Evolutionary conservation across 2,888 invertebrate genomes (phyloP), one percentile per base, ranked within the genome.

Genomic region (Zootermopsis nevadensis): DNA sequence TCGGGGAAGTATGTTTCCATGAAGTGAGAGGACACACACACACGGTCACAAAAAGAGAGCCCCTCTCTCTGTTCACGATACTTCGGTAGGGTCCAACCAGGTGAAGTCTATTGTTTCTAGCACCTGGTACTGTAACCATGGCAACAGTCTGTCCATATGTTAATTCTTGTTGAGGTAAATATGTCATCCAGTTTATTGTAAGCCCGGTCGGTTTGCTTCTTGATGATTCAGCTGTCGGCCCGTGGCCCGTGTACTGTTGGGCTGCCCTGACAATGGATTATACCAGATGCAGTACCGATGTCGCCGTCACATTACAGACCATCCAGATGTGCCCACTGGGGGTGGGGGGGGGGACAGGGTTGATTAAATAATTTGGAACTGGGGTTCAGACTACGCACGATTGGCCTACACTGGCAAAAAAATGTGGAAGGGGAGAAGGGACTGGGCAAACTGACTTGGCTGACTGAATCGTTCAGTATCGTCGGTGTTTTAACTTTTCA

Each of bases 101-200:
- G 60, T 27, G 60, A 60, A 60, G 60, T 60, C 60, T n/a, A 69
- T 69, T 69, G 69, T 69, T 69, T 69, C 69, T 69, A n/a, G 31
- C 69, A 69, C 69, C 69, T 69, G 69, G 69, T 69, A 15, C 27
- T 30, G 66, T 66, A 66, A 31, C 69, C 33, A 69, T 69, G 69
- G 22, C 69, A 31, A 31, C 69, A 33, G 33, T 2, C 69, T 33
- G 33, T 19, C 33, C 69, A 69, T 69, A 69, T 69, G 69, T 69
- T 69, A 69, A 69, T 69, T 69, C 33, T 33, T 69, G 69, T 66
- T 27, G 66, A 66, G 66, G 66, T 66, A 66, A 66, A 66, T 66
- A 66, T 66, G 66, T 33, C 69, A 69, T 69, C 69, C 69, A n/a
- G n/a, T 60, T 60, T n/a, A 27, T 48, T 48, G 48, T 48, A 48